Evolutionary conservation across 2,888 invertebrate species (phyloP), one percentile per base, ranked within the genome.

Genomic region (Lymantria monacha): DNA sequence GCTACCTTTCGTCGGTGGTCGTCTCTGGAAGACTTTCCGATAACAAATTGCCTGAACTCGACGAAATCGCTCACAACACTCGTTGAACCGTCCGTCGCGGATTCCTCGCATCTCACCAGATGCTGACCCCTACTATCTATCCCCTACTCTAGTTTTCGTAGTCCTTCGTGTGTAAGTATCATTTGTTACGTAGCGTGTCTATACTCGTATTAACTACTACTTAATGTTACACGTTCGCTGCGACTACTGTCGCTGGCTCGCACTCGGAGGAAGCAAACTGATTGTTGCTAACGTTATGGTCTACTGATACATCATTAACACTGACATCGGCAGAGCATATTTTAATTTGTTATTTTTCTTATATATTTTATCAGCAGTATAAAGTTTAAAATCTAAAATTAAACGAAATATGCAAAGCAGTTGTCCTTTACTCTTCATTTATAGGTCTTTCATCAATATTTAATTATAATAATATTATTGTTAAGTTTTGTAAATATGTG

Each of bases 121-220:
- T 55, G 57, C 48, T 62, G 55, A 59, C 53, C 41, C 41, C 42
- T 48, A 9, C 46, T 53, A 40, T 53, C 46, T 66, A 61, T 67
- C 61, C 66, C 60, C 64, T 71, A 67, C 55, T 80, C 68, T 84
- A 83, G 83, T 80, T 78, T 81, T 74, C 61, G 86, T 86, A 85
- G 85, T 76, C 69, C 45, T 33, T 46, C 30, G 50, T 51, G 30
- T 49, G 49, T 74, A 69, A 65, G 66, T 62, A 68, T 71, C 61
- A 70, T 78, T 73, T 73, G 70, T 80, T 75, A 71, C 54, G 70
- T 81, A 80, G 78, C 68, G 59, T 78, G 73, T 63, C 68, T 67
- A 57, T 63, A 61, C 63, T 63, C 62, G 58, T 69, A 59, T 57
- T 66, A 61, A 22, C 38, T 42, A 46, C 40, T 33, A 66, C 57